These are phyloP conservation scores for Malaclemys terrapin DNA, from an alignment of 2,113 vertebrate species.

Conservation along the genomic window DNA sequence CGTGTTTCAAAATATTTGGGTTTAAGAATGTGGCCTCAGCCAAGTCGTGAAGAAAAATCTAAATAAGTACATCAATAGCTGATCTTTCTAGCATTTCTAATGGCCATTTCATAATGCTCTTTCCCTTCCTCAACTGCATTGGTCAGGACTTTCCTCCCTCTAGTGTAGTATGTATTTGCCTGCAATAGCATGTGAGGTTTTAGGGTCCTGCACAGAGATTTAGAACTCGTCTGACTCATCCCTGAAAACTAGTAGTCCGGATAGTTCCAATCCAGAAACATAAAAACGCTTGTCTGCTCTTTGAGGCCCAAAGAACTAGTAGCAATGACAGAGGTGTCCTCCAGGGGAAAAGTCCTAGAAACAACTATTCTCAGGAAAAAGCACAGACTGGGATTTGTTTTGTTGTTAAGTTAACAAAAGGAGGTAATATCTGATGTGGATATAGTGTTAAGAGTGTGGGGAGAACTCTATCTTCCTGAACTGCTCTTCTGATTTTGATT, in stretches of 20 bases:
- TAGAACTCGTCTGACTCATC: background rate
- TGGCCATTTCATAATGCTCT: background rate
- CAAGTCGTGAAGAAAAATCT: background rate
- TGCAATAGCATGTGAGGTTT: accelerated
- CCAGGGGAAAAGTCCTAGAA: background rate
- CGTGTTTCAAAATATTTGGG: slow-evolving; percentile 17
- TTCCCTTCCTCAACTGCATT: accelerated
- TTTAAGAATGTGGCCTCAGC: accelerated
- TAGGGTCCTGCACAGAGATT: background rate
- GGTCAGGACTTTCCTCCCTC: background rate
- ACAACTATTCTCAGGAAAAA: background rate
- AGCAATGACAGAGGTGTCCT: background rate
- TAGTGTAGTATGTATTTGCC: background rate
- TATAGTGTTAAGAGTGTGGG: too few relatives aligned
- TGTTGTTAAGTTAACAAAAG: background rate
- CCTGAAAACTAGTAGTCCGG: accelerated
- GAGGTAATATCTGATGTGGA: accelerated
- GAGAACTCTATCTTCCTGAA: accelerated
- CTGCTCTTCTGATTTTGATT: accelerated
- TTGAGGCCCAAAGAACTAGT: background rate
- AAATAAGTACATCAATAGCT: slow-evolving; percentile 10
- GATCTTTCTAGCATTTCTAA: background rate
- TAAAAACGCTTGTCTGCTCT: background rate
- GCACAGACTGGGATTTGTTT: background rate
- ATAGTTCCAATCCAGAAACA: accelerated